Evolutionary conservation across 2,888 invertebrate genomes (phyloP), one percentile per base, ranked within the genome.

Genomic region (Cheiracanthium punctorium): DNA sequence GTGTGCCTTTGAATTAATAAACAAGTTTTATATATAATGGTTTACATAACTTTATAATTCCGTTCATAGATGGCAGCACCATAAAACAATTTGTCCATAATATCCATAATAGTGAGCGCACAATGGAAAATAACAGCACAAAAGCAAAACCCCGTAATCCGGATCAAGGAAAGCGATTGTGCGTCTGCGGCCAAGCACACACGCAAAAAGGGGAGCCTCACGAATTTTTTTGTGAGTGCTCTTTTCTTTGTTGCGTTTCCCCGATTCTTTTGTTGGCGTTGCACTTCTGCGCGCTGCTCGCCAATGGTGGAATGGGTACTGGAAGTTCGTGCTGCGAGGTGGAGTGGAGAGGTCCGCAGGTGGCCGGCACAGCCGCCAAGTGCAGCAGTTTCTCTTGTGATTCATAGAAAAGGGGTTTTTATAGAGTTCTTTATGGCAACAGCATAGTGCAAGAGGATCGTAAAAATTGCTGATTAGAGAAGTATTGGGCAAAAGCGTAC

Each of bases 121-220:
- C 20, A 65, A 73, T 58, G 32, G 37, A 74, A 24, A 14, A 20
- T 29, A 28, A 8, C 41, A 64, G 17, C 17, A 32, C 30, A 37
- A 64, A 85, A 79, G 69, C 28, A 48, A 30, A 71, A 80, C 41
- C 70, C 75, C 76, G 32, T 82, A 82, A 85, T 85, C 79, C 84
- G 74, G 84, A 85, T 79, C 79, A 80, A 85, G 79, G 69, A 64
- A 85, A 28, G 79, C 79, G 67, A 79, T 85, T 85, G 79, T 85
- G 74, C 73, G 41, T 79, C 79, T 73, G 69, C 69, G 79, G 84
- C 69, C 79, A 72, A 71, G 76, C 76, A 82, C 76, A 82, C 74
- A 74, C 58, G 24, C 58, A 58, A 24, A 17, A 17, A 24, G 24
- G 1, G 1, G 1, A 4, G 20, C 20, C 20, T 5, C 5, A 24